Base-by-base conservation (phyloP, 2,888 invertebrate genomes). In the Phaonia tiefii region DNA sequence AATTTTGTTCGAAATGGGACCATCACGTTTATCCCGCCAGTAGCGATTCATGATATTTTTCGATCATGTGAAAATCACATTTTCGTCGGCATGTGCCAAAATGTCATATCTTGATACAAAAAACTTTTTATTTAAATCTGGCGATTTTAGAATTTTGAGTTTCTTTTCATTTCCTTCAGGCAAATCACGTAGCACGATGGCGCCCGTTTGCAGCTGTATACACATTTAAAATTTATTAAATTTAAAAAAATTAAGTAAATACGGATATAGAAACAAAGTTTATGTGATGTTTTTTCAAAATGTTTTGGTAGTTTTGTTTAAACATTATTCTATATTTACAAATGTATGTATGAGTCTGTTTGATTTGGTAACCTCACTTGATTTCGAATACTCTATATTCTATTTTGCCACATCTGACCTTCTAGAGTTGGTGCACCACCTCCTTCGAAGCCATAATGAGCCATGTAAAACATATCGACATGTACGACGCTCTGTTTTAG, bases 401-500 rank as follows among this genome's bases (percentile, higher is more conserved):
- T 5, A 63, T 20, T 63, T 63, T 63, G 39, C 20, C 63, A 63
- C 63, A 63, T 63, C 63, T 63, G 63, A 7, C 63, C 63, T 63
- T 63, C 63, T 63, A 26, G 13, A 20, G 20, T 42, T 39, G 22
- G 63, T 63, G 42, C 20, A 22, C 63, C 63, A 39, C 63, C 42
- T 63, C 63, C 42, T 63, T 67, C 20, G 51, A 51, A 51, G 67
- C 51, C 11, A n/a, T 51, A 67, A 39, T 67, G 67, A 67, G 51
- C 67, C 67, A 67, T 67, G 67, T 67, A 67, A 67, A 67, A 11
- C 67, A 39, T 13, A 51, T 3, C 42, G 20, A 67, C 51, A 63
- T 20, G 13, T 42, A 22, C 42, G 31, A 25, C 13, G 11, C 11
- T 25, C 31, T 31, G 4, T 31, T 63, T 42, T 63, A 39, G 63